A percentile compares a stretch with the other conserved stretches of the same genome.
These are phyloP conservation scores for Cotesia glomerata DNA, from an alignment of 1,140 invertebrate genomes.

Conservation along the genomic window DNA sequence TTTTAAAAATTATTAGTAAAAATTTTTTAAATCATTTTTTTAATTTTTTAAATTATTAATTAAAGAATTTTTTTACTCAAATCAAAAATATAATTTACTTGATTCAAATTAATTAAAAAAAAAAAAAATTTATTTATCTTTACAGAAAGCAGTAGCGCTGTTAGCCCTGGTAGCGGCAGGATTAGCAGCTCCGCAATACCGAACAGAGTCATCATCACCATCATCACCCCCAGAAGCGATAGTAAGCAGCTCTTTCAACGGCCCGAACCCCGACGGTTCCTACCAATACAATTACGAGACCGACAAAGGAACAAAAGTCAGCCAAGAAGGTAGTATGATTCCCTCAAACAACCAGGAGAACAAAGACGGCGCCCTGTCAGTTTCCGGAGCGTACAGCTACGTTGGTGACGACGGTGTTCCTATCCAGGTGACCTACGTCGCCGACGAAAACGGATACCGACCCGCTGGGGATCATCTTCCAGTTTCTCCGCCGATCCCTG, in stretches of 20 bases:
- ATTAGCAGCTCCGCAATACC: background rate
- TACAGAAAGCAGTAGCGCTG: conserved; percentile 3
- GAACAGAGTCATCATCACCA: background rate
- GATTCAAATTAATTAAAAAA: no score
- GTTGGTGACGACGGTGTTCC: conserved; percentile 70
- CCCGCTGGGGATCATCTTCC: conserved; percentile 70
- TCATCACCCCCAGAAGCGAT: conserved; percentile 57
- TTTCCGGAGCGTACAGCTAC: conserved; percentile 72
- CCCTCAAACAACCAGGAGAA: conserved; percentile 61
- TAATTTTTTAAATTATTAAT: no score
- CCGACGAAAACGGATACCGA: conserved; percentile 79
- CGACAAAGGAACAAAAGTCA: conserved; percentile 69
- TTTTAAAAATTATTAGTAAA: no score
- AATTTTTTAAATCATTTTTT: no score
- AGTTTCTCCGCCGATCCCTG: conserved; percentile 51
- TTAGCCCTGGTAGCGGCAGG: background rate
- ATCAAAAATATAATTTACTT: no score
- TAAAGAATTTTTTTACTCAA: no score
- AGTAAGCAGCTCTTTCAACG: conserved; percentile 57
- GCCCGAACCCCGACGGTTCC: conserved; percentile 64
- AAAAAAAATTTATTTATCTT: background rate
- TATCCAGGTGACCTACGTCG: conserved; percentile 69
- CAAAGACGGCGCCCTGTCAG: conserved; percentile 65
- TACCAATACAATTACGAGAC: conserved; percentile 71
- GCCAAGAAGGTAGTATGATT: conserved; percentile 66